phyloP scores from a whole-genome alignment of 1,140 invertebrate genomes.

The Nylanderia fulva region DNA sequence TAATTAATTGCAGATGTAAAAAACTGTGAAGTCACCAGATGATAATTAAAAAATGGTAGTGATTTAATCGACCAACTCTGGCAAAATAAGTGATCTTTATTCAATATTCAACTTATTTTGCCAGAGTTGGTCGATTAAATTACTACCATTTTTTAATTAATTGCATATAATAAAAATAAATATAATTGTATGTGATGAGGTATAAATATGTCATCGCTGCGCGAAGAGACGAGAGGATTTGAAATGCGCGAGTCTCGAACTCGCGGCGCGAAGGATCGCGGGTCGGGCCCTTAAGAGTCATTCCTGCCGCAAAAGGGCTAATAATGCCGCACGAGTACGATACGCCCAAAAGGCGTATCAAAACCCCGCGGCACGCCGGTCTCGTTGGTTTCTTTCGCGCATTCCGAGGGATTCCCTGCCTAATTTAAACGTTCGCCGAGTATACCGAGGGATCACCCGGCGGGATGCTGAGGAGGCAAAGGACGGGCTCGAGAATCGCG shows the following conservation, averaged over 20 bases:
- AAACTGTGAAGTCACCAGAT: too few species aligned
- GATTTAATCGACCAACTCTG: too few species aligned
- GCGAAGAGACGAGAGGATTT: conserved; percentile 53
- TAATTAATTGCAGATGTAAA: too few species aligned
- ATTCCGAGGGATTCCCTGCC: conserved; percentile 83
- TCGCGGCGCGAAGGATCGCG: conserved; percentile 69
- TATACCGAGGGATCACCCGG: conserved; percentile 77
- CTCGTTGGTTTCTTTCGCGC: conserved; percentile 79
- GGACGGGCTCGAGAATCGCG: conserved; percentile 53
- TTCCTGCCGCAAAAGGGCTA: conserved; percentile 82
- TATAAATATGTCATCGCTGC: conserved; percentile 6
- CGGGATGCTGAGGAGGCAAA: conserved; percentile 64
- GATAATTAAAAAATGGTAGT: too few species aligned
- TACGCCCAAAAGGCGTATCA: conserved; percentile 80
- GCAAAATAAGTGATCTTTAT: too few species aligned
- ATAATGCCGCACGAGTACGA: conserved; percentile 77
- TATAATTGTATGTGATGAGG: not conserved
- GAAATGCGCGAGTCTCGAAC: conserved; percentile 62
- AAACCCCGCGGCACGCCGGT: conserved; percentile 80
- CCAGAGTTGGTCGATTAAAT: too few species aligned
- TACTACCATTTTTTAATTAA: too few species aligned
- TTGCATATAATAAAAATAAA: too few species aligned
- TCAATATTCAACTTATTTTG: too few species aligned
- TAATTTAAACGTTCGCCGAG: conserved; percentile 84
- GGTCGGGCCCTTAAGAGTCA: conserved; percentile 68